Conservation (phyloP, 2,888 invertebrate species). For the Asteroscopus sphinx region DNA sequence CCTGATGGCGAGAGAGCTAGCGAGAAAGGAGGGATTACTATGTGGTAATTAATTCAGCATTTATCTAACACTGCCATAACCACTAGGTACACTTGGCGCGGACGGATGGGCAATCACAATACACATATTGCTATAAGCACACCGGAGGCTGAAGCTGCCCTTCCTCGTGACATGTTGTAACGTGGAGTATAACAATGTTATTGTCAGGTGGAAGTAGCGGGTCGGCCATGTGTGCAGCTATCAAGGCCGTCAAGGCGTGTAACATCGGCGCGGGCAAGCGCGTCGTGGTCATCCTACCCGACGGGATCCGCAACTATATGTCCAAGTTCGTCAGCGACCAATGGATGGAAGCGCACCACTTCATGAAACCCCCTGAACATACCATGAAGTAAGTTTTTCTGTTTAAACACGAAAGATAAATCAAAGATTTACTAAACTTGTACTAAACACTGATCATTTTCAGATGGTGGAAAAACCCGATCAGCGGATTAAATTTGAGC, state of each 20-base stretch:
- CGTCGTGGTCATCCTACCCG: conserved; percentile 95
- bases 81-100: no score
- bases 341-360: conserved; percentile 93
- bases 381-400: conserved; percentile 75
- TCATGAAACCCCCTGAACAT: conserved; percentile 65
- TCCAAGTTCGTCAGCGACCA: conserved; percentile 97
- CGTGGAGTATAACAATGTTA: no score
- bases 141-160: no score
- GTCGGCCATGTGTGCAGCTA: conserved; percentile 91
- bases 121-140: background rate
- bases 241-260: conserved; percentile 86
- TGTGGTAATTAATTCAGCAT: conserved; percentile 93
- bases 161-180: no score
- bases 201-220: conserved; percentile 93
- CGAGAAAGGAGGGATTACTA: conserved; percentile 96
- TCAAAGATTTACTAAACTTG: background rate
- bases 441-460: conserved; percentile 1
- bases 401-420: background rate
- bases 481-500: conserved; percentile 75
- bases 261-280: conserved; percentile 92
- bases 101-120: background rate
- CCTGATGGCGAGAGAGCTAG: conserved; percentile 94
- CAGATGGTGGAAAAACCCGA: conserved; percentile 71
- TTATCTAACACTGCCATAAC: no score
- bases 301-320: conserved; percentile 98